Evolutionary conservation across 2,888 invertebrate species (phyloP).

Genomic region (Drosophila falleni): DNA sequence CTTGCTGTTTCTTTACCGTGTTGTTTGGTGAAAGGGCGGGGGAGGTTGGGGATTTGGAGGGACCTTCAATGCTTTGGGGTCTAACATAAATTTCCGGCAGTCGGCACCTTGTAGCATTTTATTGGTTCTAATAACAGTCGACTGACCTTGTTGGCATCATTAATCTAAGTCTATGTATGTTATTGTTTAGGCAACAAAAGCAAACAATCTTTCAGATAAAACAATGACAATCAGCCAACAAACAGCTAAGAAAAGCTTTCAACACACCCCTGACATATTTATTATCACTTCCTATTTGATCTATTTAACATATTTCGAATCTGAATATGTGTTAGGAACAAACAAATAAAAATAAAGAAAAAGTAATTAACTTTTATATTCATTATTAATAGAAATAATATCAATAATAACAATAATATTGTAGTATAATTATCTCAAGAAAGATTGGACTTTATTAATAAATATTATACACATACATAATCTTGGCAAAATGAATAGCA

Average conservation of each 20-base stretch:
- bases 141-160: constrained; percentile 45
- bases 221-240: constrained; percentile 4
- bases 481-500: no score
- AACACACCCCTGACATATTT: constrained; percentile 17
- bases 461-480: no score
- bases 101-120: constrained; percentile 16
- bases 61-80: constrained; percentile 31
- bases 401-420: no score
- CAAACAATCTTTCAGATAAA: constrained; percentile 15
- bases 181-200: constrained; percentile 43
- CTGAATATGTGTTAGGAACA: not conserved
- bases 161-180: constrained; percentile 39
- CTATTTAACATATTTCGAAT: constrained; percentile 15
- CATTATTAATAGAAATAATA: no score
- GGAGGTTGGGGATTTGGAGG: constrained; percentile 1
- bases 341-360: not conserved
- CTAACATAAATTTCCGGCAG: constrained; percentile 50
- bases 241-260: constrained; percentile 19
- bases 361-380: no score
- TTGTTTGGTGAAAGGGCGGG: not conserved
- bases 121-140: constrained; percentile 21
- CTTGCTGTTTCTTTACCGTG: constrained; percentile 10
- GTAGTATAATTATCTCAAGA: no score
- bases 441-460: no score
- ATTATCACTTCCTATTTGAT: constrained; percentile 30